phyloP scores from a whole-genome alignment of 2,888 invertebrate species.

The Harpagoxenus sublaevis region DNA sequence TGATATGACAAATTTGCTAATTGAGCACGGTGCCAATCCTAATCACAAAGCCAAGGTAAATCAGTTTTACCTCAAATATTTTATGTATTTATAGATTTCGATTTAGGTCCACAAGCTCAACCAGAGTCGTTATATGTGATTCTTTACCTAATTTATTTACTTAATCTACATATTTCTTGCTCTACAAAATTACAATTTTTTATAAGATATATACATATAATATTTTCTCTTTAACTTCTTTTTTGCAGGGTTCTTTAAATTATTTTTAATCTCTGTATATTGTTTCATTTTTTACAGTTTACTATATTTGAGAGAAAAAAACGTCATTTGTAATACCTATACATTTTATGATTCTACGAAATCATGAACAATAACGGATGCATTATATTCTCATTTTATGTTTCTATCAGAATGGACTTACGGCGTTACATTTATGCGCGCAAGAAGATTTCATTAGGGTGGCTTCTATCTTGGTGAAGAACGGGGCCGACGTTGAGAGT shows the following conservation, averaged over 20 bases:
- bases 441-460: conserved; percentile 97
- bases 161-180: background rate
- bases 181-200: background rate
- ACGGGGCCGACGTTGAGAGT: conserved; percentile 91
- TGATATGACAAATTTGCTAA: conserved; percentile 96
- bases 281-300: background rate
- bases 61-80: background rate
- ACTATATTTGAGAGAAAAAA: background rate
- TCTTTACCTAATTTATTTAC: background rate
- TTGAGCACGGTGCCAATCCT: conserved; percentile 95
- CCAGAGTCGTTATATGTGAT: background rate
- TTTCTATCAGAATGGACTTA: conserved; percentile 92
- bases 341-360: background rate
- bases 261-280: background rate
- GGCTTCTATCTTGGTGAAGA: conserved; percentile 92
- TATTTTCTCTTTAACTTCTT: background rate
- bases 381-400: background rate
- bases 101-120: background rate
- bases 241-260: background rate
- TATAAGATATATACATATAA: background rate
- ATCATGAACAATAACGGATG: background rate
- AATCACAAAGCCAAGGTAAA: conserved; percentile 92
- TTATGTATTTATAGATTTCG: background rate
- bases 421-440: conserved; percentile 97
- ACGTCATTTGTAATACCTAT: background rate